Base-by-base conservation (phyloP, 2,888 invertebrate species). In the Tenthredo notha region DNA sequence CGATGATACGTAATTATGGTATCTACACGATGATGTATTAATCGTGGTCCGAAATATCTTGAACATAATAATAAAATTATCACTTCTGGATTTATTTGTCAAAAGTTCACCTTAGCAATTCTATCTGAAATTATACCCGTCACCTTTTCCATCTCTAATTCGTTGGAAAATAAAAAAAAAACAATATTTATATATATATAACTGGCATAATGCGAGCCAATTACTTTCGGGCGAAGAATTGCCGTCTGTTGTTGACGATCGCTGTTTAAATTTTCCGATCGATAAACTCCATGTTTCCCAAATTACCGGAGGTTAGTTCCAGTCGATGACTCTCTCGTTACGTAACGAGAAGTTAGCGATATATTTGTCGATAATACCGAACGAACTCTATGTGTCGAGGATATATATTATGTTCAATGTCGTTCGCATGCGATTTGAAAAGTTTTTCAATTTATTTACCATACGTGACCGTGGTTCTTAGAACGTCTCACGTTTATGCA, bases 241-340 rank as follows among this genome's bases (percentile, higher is more conserved):
- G 12, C 21, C 72, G 72, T 40, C 72, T 72, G 72, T 21, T 72
- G 72, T 37, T 72, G 65, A 65, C 29, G 65, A 65, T 65, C 67
- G 72, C 21, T 74, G 43, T 74, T 74, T 25, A 21, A 9, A 70
- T 15, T 37, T 4, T 74, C n/a, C n/a, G 72, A 40, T 74, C 43
- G 72, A 74, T 74, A 43, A 21, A 74, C 40, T 21, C 25, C 72
- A 12, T 43, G 40, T 74, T 74, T 25, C 21, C 72, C 7, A 67
- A 67, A 74, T 74, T 74, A 74, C 72, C 72, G 43, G 72, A 21
- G 72, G 72, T 74, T 74, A 74, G 43, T 74, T 74, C 43, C 72
- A 43, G 40, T 61, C 61, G 61, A 61, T 43, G 40, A 74, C 12
- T 74, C 29, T n/a, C 10, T 40, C 43, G 43, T 74, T 43, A 74